Percentiles rank a stretch among this genome's conserved stretches.
Evolutionary conservation across 1,140 invertebrate genomes (phyloP).

Genomic region (Pentalonia nigronervosa): DNA sequence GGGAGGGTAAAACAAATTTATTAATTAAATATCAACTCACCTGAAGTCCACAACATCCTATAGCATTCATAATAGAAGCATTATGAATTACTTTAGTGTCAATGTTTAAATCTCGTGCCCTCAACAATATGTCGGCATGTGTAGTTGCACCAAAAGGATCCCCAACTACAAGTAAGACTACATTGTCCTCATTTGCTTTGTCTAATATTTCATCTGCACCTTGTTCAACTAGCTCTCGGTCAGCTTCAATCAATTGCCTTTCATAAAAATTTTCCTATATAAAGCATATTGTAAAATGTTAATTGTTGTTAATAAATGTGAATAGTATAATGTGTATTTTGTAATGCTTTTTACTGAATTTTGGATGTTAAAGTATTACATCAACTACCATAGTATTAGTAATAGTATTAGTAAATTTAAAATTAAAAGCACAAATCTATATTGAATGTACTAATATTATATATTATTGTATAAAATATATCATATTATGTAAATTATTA

Average conservation of each 20-base stretch:
- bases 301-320: background rate
- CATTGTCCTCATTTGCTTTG: conserved; percentile 76
- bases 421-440: background rate
- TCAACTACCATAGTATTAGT: background rate
- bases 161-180: conserved; percentile 93
- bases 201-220: conserved; percentile 84
- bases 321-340: too few relatives aligned
- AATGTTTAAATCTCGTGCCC: conserved; percentile 82
- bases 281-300: background rate
- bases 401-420: background rate
- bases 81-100: conserved; percentile 88
- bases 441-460: too few relatives aligned
- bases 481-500: too few relatives aligned
- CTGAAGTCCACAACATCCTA: conserved; percentile 94
- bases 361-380: background rate
- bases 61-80: conserved; percentile 97
- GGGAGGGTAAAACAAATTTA: background rate
- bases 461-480: too few relatives aligned
- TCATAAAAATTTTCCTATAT: conserved; percentile 85
- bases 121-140: conserved; percentile 91
- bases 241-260: conserved; percentile 82
- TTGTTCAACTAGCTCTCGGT: conserved; percentile 93
- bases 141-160: conserved; percentile 95
- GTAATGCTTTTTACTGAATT: background rate
- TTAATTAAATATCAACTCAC: conserved; percentile 63